phyloP scores from a whole-genome alignment of 2,888 invertebrate species.

The Cephus sareptanus region DNA sequence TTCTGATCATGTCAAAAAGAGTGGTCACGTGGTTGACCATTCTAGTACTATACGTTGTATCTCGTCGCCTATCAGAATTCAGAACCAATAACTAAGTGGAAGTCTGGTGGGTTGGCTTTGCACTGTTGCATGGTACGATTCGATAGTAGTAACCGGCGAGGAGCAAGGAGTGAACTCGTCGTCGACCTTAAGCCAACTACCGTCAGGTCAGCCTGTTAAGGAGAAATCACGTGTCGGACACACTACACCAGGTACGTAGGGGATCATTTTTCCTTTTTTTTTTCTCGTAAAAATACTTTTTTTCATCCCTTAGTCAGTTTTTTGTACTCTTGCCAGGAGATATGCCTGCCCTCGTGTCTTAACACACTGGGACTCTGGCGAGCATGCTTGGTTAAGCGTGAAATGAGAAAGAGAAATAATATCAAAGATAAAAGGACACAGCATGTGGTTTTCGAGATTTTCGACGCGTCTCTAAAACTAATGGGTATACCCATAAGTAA shows the following conservation, averaged over 20 bases:
- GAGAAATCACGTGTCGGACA: constrained; percentile 69
- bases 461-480: background rate
- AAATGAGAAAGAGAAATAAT: background rate
- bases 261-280: background rate
- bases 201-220: constrained; percentile 70
- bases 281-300: background rate
- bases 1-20: background rate
- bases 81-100: constrained; percentile 49
- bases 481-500: background rate
- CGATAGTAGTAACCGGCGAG: constrained; percentile 64
- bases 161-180: constrained; percentile 56
- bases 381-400: background rate
- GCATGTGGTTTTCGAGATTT: background rate
- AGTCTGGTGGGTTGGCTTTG: constrained; percentile 65
- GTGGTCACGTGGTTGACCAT: background rate
- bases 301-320: background rate
- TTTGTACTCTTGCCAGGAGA: background rate
- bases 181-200: constrained; percentile 68
- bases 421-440: background rate
- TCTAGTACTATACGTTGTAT: background rate
- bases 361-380: background rate
- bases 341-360: background rate
- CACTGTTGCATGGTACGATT: constrained; percentile 66
- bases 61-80: constrained; percentile 3
- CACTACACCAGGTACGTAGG: constrained; percentile 60